Evolutionary conservation across 2,797 vertebrate species (phyloP).

Genomic region (Rhinoraja longicauda): DNA sequence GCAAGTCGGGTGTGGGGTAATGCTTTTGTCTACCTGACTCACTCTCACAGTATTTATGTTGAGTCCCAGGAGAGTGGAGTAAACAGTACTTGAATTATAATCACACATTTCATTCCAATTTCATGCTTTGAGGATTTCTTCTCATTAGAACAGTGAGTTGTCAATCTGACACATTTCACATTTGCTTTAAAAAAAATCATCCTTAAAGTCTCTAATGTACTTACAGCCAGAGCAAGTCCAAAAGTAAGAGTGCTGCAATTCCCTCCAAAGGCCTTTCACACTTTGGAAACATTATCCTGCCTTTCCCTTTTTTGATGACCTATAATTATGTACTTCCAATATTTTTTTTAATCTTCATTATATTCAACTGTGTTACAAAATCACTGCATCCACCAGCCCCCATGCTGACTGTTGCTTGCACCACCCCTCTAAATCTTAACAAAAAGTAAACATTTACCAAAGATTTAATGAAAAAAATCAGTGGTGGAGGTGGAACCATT

Average conservation of each 20-base stretch:
- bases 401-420: not conserved
- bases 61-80: constrained; percentile 63
- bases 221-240: not conserved
- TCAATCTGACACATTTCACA: constrained; percentile 64
- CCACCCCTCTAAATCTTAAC: not conserved
- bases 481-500: not conserved
- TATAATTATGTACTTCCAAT: not conserved
- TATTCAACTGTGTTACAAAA: not conserved
- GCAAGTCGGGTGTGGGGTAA: constrained; percentile 36
- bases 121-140: constrained; percentile 78
- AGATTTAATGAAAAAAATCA: not conserved
- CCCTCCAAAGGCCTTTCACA: not conserved
- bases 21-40: constrained; percentile 53
- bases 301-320: constrained; percentile 9
- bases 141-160: constrained; percentile 73
- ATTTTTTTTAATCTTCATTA: not conserved
- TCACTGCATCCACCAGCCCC: not conserved
- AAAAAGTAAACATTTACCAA: constrained; percentile 1
- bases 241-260: not conserved
- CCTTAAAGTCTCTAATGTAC: constrained; percentile 41
- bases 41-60: constrained; percentile 53
- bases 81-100: constrained; percentile 83
- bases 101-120: constrained; percentile 88
- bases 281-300: not conserved
- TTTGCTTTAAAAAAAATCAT: constrained; percentile 55